phyloP scores from a whole-genome alignment of 2,113 vertebrate genomes.

The Xenus cinereus region DNA sequence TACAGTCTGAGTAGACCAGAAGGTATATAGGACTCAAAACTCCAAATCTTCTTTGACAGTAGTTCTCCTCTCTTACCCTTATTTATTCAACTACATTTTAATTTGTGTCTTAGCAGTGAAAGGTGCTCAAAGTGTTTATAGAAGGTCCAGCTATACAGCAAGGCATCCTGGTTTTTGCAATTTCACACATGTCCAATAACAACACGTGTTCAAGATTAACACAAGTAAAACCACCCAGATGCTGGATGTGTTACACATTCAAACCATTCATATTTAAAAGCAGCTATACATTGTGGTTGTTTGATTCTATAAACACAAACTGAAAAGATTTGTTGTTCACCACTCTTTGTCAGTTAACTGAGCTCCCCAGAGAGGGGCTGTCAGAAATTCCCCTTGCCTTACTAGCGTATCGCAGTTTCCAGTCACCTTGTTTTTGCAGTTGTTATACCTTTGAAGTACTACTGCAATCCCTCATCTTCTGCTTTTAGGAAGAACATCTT shows the following conservation, averaged over 20 bases:
- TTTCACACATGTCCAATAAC: neutral
- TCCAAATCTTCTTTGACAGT: neutral
- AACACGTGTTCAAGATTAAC: neutral
- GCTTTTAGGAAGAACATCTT: neutral
- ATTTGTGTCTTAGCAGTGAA: neutral
- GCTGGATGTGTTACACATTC: rapidly evolving
- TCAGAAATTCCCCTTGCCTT: neutral
- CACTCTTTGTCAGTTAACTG: no score
- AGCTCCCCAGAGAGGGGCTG: neutral
- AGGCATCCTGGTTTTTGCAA: neutral
- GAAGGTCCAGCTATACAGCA: neutral
- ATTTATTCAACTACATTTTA: neutral
- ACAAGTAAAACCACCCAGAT: neutral
- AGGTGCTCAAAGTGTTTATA: neutral
- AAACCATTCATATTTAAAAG: neutral
- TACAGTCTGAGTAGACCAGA: neutral
- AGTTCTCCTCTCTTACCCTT: neutral
- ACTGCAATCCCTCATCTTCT: neutral
- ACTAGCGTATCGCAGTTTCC: neutral
- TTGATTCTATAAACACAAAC: no score
- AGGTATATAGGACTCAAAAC: neutral
- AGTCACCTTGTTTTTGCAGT: neutral
- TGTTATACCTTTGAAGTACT: neutral
- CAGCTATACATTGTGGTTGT: rapidly evolving
- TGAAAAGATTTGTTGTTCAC: neutral